phyloP scores from a whole-genome alignment of 2,797 vertebrate species.

The Harpagifer antarcticus region DNA sequence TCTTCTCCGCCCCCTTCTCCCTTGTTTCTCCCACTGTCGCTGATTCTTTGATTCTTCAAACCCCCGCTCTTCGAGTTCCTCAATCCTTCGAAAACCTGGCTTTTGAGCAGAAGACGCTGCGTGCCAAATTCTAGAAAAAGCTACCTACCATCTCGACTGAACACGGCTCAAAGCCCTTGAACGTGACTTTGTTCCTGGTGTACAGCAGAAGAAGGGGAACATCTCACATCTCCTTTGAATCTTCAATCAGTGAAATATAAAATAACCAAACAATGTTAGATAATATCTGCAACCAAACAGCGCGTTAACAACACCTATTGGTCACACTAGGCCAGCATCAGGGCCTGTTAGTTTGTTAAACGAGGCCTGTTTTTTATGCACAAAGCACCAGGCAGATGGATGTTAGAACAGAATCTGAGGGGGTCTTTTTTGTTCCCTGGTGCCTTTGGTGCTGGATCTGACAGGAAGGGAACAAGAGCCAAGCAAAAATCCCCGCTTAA shows the following conservation, averaged over 20 bases:
- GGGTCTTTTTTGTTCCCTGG: constrained; percentile 65
- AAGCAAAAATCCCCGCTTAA: constrained; percentile 73
- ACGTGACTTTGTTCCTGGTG: constrained; percentile 49
- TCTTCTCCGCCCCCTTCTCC: neutral
- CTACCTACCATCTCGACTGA: constrained; percentile 34
- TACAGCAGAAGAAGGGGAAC: constrained; percentile 28
- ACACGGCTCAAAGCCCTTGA: constrained; percentile 57
- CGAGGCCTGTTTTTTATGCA: constrained; percentile 69
- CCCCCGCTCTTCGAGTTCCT: constrained; percentile 35
- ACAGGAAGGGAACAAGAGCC: constrained; percentile 73
- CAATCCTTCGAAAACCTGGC: constrained; percentile 54
- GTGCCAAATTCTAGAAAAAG: constrained; percentile 44
- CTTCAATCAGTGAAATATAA: constrained; percentile 30
- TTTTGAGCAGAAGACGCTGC: constrained; percentile 33
- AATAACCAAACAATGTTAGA: constrained; percentile 24
- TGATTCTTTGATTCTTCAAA: constrained; percentile 56
- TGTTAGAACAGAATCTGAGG: constrained; percentile 69
- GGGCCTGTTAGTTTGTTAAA: constrained; percentile 63
- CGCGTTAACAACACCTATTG: constrained; percentile 37
- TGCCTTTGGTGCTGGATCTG: constrained; percentile 79
- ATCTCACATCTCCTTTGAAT: constrained; percentile 22
- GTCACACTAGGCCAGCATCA: constrained; percentile 66
- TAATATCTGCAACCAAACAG: constrained; percentile 39
- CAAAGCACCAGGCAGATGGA: constrained; percentile 68
- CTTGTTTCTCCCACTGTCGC: neutral